A percentile compares a stretch with the other conserved stretches of the same genome.
Conservation (phyloP, 2,797 vertebrate genomes). For the Pseudochirops corinnae region DNA sequence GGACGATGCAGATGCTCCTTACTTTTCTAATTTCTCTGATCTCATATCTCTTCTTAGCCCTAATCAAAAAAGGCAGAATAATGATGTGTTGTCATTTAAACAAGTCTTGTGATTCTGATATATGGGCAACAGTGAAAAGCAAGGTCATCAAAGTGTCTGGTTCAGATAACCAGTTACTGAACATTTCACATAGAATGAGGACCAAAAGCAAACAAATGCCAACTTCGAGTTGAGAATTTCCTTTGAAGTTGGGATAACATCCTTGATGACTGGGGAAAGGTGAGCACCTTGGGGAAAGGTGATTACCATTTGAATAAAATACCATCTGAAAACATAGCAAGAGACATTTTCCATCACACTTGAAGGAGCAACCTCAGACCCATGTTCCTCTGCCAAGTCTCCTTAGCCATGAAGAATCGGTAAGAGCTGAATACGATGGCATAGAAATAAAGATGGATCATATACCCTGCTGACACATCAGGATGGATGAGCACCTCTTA, state of each 20-base stretch:
- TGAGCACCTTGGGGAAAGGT: background rate
- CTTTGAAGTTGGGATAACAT: conserved; percentile 14
- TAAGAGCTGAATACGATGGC: background rate
- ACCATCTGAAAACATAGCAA: background rate
- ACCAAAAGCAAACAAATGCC: conserved; percentile 1
- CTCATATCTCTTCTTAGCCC: conserved; percentile 65
- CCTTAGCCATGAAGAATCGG: background rate
- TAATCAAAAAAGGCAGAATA: conserved; percentile 68
- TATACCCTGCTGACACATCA: background rate
- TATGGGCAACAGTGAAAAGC: conserved; percentile 53
- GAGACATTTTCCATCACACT: background rate
- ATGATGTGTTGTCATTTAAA: conserved; percentile 58
- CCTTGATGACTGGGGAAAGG: background rate
- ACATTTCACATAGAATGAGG: conserved; percentile 64
- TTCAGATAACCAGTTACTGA: conserved; percentile 49
- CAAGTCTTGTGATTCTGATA: conserved; percentile 54
- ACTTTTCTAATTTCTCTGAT: conserved; percentile 72
- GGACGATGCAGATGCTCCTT: conserved; percentile 65
- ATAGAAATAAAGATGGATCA: conserved; percentile 7
- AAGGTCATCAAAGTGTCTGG: conserved; percentile 52
- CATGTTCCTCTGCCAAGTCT: conserved; percentile 19
- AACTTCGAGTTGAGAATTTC: conserved; percentile 32
- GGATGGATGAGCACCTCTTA: background rate
- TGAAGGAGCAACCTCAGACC: background rate
- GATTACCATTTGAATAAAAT: background rate